Percentiles rank a stretch among this genome's conserved stretches.
phyloP scores from a whole-genome alignment of 2,888 invertebrate genomes.

The Nemoura dubitans region DNA sequence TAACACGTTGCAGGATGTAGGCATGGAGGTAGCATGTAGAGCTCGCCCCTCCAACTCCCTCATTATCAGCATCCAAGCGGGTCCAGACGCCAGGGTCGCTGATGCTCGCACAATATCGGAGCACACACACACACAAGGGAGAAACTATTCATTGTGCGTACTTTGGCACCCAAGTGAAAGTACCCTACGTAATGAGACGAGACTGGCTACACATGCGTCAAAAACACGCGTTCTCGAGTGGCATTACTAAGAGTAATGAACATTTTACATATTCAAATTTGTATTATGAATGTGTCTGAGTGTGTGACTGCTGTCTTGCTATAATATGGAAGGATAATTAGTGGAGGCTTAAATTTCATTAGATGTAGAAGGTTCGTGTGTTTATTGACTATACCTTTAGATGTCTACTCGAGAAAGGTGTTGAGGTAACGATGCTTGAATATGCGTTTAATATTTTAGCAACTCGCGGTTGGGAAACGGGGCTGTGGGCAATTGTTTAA shows the following conservation, averaged over 20 bases:
- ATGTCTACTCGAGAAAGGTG: background rate
- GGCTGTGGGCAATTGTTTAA: background rate
- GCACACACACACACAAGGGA: background rate
- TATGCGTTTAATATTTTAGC: background rate
- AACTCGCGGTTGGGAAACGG: background rate
- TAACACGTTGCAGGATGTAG: no score
- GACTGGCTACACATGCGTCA: background rate
- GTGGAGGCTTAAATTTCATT: background rate
- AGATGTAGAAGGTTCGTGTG: background rate
- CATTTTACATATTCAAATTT: background rate
- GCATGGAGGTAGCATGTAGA: background rate
- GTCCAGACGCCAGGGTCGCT: no score
- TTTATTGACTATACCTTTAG: background rate
- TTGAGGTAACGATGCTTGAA: background rate
- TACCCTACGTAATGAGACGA: background rate
- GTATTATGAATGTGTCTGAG: no score
- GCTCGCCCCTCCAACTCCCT: background rate
- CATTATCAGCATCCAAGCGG: background rate
- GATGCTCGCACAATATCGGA: background rate
- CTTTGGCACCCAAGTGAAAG: background rate
- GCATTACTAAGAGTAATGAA: background rate
- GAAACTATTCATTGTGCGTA: background rate
- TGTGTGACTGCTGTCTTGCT: no score
- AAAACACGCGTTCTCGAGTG: background rate
- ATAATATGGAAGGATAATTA: no score